Conservation (phyloP, 2,888 invertebrate species). For the Hecatera dysodea region DNA sequence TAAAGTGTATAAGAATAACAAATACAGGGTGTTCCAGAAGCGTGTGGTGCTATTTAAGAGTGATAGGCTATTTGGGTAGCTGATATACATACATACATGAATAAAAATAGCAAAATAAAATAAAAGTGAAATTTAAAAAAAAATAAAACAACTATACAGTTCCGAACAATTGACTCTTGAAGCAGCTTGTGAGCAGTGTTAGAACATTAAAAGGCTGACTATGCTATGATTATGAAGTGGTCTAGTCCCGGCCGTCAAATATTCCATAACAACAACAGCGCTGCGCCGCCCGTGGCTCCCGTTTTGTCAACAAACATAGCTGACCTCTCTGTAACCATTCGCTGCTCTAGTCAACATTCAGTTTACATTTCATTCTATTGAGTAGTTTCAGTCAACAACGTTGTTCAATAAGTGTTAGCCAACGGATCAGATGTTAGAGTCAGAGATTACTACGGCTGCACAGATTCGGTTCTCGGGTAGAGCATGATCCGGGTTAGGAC, state of each 20-base stretch:
- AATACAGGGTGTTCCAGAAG: too few species aligned
- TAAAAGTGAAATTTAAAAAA: too few species aligned
- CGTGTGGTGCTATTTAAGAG: too few species aligned
- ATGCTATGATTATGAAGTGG: too few species aligned
- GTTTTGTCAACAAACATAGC: background rate
- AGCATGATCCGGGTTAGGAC: background rate
- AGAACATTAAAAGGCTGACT: too few species aligned
- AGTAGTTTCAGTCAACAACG: background rate
- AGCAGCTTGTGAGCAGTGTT: too few species aligned
- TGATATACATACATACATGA: too few species aligned
- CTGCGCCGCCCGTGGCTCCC: background rate
- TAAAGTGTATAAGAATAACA: background rate
- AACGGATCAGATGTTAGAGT: too few species aligned
- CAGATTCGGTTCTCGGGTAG: background rate
- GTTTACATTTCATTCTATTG: background rate
- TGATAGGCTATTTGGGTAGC: too few species aligned
- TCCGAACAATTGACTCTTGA: too few species aligned
- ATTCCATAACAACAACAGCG: background rate
- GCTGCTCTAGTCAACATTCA: conserved; percentile 10
- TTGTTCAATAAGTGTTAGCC: background rate
- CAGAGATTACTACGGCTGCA: background rate
- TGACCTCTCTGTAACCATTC: background rate
- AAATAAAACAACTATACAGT: too few species aligned
- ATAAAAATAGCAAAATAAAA: too few species aligned
- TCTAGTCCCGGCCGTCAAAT: background rate